Evolutionary conservation across 2,113 vertebrate genomes (phyloP).

Genomic region (Romanogobio albipinnatus): DNA sequence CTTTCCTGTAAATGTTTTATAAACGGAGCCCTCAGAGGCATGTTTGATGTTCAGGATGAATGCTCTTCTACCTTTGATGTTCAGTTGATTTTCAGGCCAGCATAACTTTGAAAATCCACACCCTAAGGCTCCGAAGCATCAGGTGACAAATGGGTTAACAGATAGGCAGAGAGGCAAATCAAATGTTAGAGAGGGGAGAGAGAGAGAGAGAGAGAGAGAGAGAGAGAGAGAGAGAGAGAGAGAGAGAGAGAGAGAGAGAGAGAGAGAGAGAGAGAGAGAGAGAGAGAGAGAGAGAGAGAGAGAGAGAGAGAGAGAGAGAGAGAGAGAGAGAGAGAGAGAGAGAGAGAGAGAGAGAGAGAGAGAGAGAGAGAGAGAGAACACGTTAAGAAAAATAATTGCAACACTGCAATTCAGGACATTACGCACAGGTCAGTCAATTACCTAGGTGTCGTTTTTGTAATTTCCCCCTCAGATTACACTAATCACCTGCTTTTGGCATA

Average conservation of each 20-base stretch:
- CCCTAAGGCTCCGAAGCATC: slow-evolving; percentile 9
- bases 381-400: slow-evolving; percentile 40
- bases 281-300: too few species aligned
- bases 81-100: slow-evolving; percentile 1
- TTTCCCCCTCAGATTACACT: slow-evolving; percentile 31
- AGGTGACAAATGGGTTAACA: background rate
- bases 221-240: too few species aligned
- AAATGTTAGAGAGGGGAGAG: background rate
- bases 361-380: background rate
- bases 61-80: slow-evolving; percentile 47
- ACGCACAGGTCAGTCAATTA: slow-evolving; percentile 45
- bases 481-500: slow-evolving; percentile 46
- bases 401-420: slow-evolving; percentile 34
- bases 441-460: slow-evolving; percentile 46
- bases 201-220: too few species aligned
- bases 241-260: too few species aligned
- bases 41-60: slow-evolving; percentile 51
- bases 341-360: too few species aligned
- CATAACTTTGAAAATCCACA: slow-evolving; percentile 37
- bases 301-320: too few species aligned
- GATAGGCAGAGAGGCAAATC: background rate
- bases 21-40: background rate
- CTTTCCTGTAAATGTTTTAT: slow-evolving; percentile 11
- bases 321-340: too few species aligned
- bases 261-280: too few species aligned